These are phyloP conservation scores for Leucoma salicis DNA, from an alignment of 2,888 invertebrate species.

Conservation along the genomic window DNA sequence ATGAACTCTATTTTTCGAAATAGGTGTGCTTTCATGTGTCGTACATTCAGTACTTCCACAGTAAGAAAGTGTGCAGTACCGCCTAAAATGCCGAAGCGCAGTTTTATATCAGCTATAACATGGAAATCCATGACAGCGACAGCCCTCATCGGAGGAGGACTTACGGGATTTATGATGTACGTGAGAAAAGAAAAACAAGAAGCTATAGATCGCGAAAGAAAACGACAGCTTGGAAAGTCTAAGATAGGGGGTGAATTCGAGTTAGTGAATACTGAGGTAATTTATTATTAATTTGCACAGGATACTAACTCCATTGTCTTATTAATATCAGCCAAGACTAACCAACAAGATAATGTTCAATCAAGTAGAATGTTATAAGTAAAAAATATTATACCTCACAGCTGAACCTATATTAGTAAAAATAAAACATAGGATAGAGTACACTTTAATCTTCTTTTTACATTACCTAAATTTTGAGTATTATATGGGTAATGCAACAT, in stretches of 20 bases:
- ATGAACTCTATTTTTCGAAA: slow-evolving; percentile 63
- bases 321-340: no score
- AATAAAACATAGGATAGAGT: no score
- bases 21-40: slow-evolving; percentile 41
- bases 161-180: slow-evolving; percentile 88
- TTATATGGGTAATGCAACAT: no score
- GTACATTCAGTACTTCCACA: slow-evolving; percentile 55
- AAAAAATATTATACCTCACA: no score
- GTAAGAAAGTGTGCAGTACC: slow-evolving; percentile 57
- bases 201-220: slow-evolving; percentile 87
- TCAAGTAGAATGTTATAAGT: no score
- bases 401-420: no score
- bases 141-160: slow-evolving; percentile 84
- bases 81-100: slow-evolving; percentile 59
- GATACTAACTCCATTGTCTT: no score
- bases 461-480: no score
- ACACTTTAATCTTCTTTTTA: no score
- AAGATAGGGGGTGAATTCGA: slow-evolving; percentile 97
- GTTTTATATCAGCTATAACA: slow-evolving; percentile 85
- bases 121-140: slow-evolving; percentile 90
- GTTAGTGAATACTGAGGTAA: slow-evolving; percentile 85
- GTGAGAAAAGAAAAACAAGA: slow-evolving; percentile 91
- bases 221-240: slow-evolving; percentile 92
- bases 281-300: no score
- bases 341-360: no score